Percentiles rank a stretch among this genome's conserved stretches.
phyloP scores from a whole-genome alignment of 2,797 vertebrate genomes.

The Acipenser ruthenus region DNA sequence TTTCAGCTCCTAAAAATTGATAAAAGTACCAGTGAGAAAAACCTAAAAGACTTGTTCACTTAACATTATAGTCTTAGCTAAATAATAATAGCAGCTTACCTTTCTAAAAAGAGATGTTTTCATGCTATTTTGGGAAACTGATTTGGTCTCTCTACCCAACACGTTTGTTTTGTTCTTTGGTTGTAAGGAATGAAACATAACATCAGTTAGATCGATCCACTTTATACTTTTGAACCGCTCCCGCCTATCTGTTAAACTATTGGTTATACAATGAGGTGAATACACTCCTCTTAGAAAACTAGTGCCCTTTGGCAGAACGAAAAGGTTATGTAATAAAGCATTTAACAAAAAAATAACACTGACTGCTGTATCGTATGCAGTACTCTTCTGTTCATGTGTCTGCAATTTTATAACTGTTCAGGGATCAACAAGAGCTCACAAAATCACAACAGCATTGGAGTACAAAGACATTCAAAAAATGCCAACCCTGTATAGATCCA shows the following conservation, averaged over 20 bases:
- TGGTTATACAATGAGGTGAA: constrained; percentile 47
- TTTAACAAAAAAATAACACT: no score
- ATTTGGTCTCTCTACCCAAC: neutral
- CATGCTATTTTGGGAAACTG: neutral
- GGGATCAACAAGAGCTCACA: no score
- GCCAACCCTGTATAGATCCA: no score
- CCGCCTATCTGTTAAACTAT: constrained; percentile 32
- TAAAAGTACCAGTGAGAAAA: neutral
- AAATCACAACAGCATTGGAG: no score
- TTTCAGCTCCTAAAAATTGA: neutral
- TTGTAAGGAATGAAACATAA: constrained; percentile 9
- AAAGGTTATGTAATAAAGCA: no score
- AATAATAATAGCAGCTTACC: neutral
- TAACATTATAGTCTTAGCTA: neutral
- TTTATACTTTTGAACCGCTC: constrained; percentile 39
- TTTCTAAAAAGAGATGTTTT: neutral
- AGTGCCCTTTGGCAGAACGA: no score
- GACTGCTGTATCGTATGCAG: no score
- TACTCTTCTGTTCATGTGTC: no score
- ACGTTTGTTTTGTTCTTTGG: neutral
- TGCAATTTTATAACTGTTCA: no score
- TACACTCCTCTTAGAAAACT: neutral
- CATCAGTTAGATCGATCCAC: neutral
- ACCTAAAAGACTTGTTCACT: neutral
- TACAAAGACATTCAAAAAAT: no score